phyloP scores from a whole-genome alignment of 1,140 invertebrate species.

The Goniozus legneri region DNA sequence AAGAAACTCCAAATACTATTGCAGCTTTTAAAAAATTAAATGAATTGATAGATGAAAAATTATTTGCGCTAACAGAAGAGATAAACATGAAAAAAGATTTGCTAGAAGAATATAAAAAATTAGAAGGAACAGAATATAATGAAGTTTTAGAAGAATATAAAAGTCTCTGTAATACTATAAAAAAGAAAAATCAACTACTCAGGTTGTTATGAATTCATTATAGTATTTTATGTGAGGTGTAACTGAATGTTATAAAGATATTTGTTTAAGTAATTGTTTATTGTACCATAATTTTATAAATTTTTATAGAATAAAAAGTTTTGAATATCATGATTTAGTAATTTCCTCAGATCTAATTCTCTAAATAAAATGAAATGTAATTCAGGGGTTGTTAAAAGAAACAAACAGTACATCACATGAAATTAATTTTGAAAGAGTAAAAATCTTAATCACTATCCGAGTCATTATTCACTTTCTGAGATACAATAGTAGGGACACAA shows the following conservation, averaged over 20 bases:
- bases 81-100: slow-evolving; percentile 29
- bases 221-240: not conserved
- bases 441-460: slow-evolving; percentile 33
- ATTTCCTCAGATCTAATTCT: no score
- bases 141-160: slow-evolving; percentile 32
- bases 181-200: slow-evolving; percentile 37
- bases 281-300: no score
- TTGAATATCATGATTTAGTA: no score
- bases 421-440: slow-evolving; percentile 2
- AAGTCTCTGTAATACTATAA: slow-evolving; percentile 31
- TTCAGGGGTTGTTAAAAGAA: not conserved
- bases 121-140: slow-evolving; percentile 34
- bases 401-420: not conserved
- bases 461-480: slow-evolving; percentile 26
- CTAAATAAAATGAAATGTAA: not conserved
- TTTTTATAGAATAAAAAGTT: no score
- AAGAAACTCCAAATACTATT: slow-evolving; percentile 35
- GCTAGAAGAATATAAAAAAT: slow-evolving; percentile 29
- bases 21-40: slow-evolving; percentile 33
- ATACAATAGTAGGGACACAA: slow-evolving; percentile 44
- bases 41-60: slow-evolving; percentile 25
- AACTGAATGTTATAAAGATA: not conserved
- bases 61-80: slow-evolving; percentile 21
- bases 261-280: not conserved
- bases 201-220: slow-evolving; percentile 21